Percentiles rank a stretch among this genome's conserved stretches.
Conservation (phyloP, 2,797 vertebrate genomes). For the Myripristis jacobus region DNA sequence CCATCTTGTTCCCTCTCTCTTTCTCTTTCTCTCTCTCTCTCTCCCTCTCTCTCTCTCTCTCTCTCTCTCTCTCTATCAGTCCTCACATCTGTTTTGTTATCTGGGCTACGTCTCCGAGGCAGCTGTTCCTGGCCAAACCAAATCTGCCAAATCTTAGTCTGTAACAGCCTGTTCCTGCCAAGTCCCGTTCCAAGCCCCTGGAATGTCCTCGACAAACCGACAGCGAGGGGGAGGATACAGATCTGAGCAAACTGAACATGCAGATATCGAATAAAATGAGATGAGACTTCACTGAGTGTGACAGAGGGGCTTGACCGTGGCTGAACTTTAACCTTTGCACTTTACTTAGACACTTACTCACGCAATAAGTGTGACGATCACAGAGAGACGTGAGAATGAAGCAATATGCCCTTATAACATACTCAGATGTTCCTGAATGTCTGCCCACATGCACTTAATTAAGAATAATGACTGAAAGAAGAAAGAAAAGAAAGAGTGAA, state of each 20-base stretch:
- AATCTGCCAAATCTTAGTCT: slow-evolving; percentile 53
- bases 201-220: slow-evolving; percentile 66
- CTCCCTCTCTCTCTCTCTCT: neutral
- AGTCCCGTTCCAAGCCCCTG: slow-evolving; percentile 50
- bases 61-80: slow-evolving; percentile 20
- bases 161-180: slow-evolving; percentile 70
- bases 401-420: neutral
- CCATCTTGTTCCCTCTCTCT: slow-evolving; percentile 5
- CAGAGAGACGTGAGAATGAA: neutral
- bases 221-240: slow-evolving; percentile 35
- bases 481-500: too few species aligned
- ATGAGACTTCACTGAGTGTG: slow-evolving; percentile 16
- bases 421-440: too few species aligned
- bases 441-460: too few species aligned
- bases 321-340: slow-evolving; percentile 36
- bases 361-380: neutral
- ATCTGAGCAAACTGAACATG: slow-evolving; percentile 27
- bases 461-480: too few species aligned
- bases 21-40: neutral
- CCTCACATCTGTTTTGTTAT: slow-evolving; percentile 36
- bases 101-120: slow-evolving; percentile 30
- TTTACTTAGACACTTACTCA: slow-evolving; percentile 15
- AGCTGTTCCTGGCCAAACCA: slow-evolving; percentile 43
- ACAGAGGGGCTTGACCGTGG: slow-evolving; percentile 19
- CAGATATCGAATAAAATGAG: slow-evolving; percentile 35